phyloP scores from a whole-genome alignment of 2,888 invertebrate genomes.

The Eutolmus rufibarbis region DNA sequence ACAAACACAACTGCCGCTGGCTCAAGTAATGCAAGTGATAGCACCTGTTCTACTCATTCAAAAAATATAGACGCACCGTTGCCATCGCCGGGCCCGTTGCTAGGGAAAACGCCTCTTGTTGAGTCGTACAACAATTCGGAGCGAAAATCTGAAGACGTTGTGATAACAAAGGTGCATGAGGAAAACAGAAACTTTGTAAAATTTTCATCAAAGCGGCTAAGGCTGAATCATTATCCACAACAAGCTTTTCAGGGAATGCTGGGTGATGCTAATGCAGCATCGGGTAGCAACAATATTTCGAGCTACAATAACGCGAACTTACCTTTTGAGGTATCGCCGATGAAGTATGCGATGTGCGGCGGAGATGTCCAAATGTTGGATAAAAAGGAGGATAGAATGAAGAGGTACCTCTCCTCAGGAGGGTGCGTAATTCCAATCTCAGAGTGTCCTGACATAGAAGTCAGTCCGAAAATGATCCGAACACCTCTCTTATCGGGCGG shows the following conservation, averaged over 20 bases:
- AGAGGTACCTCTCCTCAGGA: slow-evolving; percentile 59
- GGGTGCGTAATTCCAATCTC: slow-evolving; percentile 70
- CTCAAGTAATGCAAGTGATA: slow-evolving; percentile 37
- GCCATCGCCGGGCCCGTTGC: slow-evolving; percentile 82
- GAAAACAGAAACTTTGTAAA: slow-evolving; percentile 49
- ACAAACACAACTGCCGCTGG: slow-evolving; percentile 50
- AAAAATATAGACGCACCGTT: slow-evolving; percentile 69
- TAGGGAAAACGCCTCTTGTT: slow-evolving; percentile 82
- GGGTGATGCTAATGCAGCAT: neutral
- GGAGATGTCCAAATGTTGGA: slow-evolving; percentile 49
- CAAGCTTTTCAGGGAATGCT: neutral
- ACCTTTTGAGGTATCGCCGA: neutral
- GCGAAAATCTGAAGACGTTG: slow-evolving; percentile 55
- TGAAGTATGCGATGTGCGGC: slow-evolving; percentile 46
- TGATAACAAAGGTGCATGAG: slow-evolving; percentile 61
- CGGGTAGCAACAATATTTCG: neutral
- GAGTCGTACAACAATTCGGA: slow-evolving; percentile 67
- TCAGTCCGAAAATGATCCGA: slow-evolving; percentile 77
- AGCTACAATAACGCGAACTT: neutral
- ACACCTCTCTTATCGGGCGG: slow-evolving; percentile 85
- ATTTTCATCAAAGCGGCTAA: slow-evolving; percentile 43
- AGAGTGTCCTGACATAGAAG: slow-evolving; percentile 68
- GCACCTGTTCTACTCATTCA: neutral
- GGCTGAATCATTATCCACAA: slow-evolving; percentile 34
- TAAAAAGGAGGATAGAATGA: slow-evolving; percentile 49